phyloP scores from a whole-genome alignment of 2,113 vertebrate genomes.

The Eptesicus fuscus region DNA sequence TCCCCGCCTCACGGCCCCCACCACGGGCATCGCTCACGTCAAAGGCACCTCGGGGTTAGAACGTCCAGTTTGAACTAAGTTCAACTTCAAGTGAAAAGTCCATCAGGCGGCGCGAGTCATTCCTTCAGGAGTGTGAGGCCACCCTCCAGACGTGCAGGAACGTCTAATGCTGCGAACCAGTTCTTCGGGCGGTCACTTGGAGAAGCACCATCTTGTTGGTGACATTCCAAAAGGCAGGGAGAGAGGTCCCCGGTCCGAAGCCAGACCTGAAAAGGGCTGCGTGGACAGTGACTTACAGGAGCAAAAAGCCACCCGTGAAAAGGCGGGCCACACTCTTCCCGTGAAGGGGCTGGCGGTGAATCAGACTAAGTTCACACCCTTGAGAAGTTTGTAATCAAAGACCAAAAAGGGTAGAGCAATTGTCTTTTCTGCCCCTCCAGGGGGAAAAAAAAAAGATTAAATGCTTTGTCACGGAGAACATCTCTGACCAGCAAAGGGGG shows the following conservation, averaged over 20 bases:
- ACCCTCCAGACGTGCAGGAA: background rate
- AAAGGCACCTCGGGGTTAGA: background rate
- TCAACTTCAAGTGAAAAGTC: background rate
- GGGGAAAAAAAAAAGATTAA: conserved; percentile 5
- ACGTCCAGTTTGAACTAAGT: background rate
- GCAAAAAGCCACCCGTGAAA: background rate
- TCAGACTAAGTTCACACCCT: background rate
- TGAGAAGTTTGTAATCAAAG: conserved; percentile 2
- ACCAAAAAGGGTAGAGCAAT: background rate
- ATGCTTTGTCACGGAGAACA: background rate
- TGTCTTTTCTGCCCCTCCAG: background rate
- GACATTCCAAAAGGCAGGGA: background rate
- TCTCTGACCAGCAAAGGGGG: background rate
- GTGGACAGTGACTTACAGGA: background rate
- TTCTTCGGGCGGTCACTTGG: too few species aligned
- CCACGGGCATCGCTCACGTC: background rate
- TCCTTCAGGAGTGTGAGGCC: background rate
- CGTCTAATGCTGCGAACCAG: accelerated
- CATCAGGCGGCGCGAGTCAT: accelerated
- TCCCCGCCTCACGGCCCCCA: background rate
- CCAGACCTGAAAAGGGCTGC: accelerated
- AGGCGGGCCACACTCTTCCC: background rate
- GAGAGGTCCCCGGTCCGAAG: background rate
- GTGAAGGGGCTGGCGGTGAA: background rate
- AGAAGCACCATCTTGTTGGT: background rate